Evolutionary conservation across 2,888 invertebrate genomes (phyloP), one percentile per base, ranked within the genome.

Genomic region (Choristoneura rosaceana): DNA sequence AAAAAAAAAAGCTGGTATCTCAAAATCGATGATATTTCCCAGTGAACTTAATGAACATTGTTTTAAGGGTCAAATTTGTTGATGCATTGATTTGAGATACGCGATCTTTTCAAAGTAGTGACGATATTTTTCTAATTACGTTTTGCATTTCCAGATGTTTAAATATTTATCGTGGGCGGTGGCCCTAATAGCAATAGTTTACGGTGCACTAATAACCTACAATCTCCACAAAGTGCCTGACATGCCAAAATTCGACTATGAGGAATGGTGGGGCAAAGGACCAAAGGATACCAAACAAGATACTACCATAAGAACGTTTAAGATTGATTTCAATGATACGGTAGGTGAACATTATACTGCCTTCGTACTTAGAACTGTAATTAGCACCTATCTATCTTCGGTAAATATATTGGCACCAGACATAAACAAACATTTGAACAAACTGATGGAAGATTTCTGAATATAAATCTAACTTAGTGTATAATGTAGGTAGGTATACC

Each of bases 221-320:
- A 75, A 83, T 4, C 62, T 83, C 1, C 75, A 80, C 52, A 77
- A 79, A 74, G 78, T 82, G 55, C 87, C 89, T 0, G 82, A 86
- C 15, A 63, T 79, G 59, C 93, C 93, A 0, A 62, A 87, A 2
- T 71, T 92, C 3, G 90, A 93, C 73, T 73, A 81, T 1, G 76
- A 91, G 47, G 88, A 80, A 78, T 94, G 94, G 94, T 94, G 94
- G 94, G 94, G 91, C 3, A 77, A 76, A 12, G 89, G 87, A 2
- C 45, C 64, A 0, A 83, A 75, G 59, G 81, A 85, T 2, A 77
- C 75, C 4, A 77, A 82, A n/a, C 85, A 87, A 68, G 92, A 93
- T 52, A 79, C 77, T 12, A 79, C 88, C 4, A 85, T 94, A 64
- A 86, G 86, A 73, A 80, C 84, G 0, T 94, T 93, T 76, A 87